phyloP scores from a whole-genome alignment of 2,113 vertebrate species.

The Eolophus roseicapilla region DNA sequence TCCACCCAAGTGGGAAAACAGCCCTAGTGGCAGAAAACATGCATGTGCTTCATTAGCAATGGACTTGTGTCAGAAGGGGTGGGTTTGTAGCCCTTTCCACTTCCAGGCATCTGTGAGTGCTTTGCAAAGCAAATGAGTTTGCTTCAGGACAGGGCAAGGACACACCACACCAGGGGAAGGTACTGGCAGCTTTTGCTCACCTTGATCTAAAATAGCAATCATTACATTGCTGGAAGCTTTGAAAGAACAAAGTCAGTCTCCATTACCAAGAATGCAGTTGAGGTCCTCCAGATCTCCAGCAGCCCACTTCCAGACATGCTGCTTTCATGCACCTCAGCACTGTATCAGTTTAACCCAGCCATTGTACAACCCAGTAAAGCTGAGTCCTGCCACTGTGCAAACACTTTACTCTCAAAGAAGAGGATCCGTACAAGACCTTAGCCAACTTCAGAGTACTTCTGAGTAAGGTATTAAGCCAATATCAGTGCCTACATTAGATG shows the following conservation, averaged over 20 bases:
- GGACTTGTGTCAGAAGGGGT: not conserved
- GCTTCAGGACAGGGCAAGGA: not conserved
- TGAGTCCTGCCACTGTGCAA: not conserved
- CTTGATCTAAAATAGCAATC: not conserved
- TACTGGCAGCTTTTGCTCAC: not conserved
- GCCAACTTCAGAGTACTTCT: slow-evolving; percentile 38
- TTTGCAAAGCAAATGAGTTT: slow-evolving; percentile 60
- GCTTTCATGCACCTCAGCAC: not conserved
- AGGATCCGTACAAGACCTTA: slow-evolving; percentile 16
- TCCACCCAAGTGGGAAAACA: not conserved
- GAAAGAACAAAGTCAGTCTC: not conserved
- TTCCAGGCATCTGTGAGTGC: not conserved
- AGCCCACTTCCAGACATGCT: fast-evolving
- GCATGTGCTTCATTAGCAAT: not conserved
- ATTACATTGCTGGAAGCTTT: not conserved
- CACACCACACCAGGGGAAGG: not conserved
- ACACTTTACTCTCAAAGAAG: slow-evolving; percentile 22
- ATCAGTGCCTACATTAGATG: not conserved
- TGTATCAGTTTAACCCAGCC: not conserved
- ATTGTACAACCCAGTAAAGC: not conserved
- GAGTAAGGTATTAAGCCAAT: slow-evolving; percentile 24
- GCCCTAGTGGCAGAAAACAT: not conserved
- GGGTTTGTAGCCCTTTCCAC: not conserved
- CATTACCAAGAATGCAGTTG: not conserved
- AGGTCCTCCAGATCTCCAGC: not conserved